These are phyloP conservation scores for Semaprochilodus insignis DNA, from an alignment of 2,797 vertebrate species.

Conservation along the genomic window DNA sequence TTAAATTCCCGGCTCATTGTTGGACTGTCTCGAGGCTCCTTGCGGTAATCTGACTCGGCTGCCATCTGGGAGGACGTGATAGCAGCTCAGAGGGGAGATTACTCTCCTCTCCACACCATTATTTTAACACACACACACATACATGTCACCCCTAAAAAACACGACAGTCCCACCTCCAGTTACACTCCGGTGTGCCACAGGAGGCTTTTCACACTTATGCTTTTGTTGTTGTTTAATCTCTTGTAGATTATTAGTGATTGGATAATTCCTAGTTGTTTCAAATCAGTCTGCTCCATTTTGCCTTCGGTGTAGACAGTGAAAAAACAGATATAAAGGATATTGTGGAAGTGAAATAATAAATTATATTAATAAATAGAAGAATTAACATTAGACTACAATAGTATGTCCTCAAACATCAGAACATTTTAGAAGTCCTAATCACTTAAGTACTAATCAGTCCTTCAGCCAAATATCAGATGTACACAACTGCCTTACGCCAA, in stretches of 20 bases:
- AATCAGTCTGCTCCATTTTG: not conserved
- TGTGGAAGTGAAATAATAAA: not conserved
- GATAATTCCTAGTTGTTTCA: not conserved
- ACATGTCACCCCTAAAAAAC: slow-evolving; percentile 20
- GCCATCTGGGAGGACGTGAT: slow-evolving; percentile 79
- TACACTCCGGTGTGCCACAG: not conserved
- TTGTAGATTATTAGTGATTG: not conserved
- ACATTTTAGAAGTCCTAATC: too few species aligned
- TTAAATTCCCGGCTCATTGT: slow-evolving; percentile 77
- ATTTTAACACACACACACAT: slow-evolving; percentile 52
- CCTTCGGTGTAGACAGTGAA: not conserved
- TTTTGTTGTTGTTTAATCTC: not conserved
- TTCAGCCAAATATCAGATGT: too few species aligned
- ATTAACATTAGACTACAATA: not conserved
- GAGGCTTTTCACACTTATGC: not conserved
- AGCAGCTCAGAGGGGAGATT: slow-evolving; percentile 63
- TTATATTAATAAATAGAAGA: not conserved
- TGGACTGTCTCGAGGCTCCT: slow-evolving; percentile 51
- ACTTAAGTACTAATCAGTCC: too few species aligned
- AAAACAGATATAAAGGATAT: not conserved
- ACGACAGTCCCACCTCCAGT: not conserved
- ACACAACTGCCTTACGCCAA: too few species aligned
- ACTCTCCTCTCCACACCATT: slow-evolving; percentile 65
- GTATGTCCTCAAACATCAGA: not conserved
- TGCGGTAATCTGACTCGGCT: slow-evolving; percentile 74